Base-by-base conservation (phyloP, 2,797 vertebrate genomes). In the Hafferia zeledoni region DNA sequence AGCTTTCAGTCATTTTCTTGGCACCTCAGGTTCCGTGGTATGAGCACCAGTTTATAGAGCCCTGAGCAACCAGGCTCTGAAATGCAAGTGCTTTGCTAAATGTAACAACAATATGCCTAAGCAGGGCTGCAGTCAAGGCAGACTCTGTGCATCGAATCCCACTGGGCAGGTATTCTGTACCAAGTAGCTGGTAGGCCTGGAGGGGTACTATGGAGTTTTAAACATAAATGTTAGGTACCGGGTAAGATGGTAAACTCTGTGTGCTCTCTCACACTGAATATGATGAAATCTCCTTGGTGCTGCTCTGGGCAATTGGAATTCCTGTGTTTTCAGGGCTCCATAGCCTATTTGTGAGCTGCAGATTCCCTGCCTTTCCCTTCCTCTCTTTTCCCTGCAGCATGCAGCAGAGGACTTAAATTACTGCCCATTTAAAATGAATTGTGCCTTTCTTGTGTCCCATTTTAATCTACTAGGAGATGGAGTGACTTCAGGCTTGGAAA, bases 401-500 rank as follows among this genome's bases (percentile, higher is more conserved):
- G 43, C 46, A 81, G 52, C 74, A 90, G 67, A 90, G 65, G 68
- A 95, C 89, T 94, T 89, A 78, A 55, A 88, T 91, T 90, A 76
- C 70, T 96, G 68, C 85, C 93, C 44, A 14, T 88, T 91, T 88
- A 90, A 35, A 95, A 93, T 39, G 37, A 88, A 43, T 69, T 37
- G 52, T 74, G 27, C 46, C 64, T 94, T 96, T 92, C 85, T 49
- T 31, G 57, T 87, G 70, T 93, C 53, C 78, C 59, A 31, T 88
- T 90, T 95, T 95, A 93, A 76, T 94, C 67, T 94, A 22, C 44
- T 39, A 59, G 55, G 86, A 93, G 60, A 67, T 56, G 67, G 44
- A 94, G 64, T 81, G 94, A 78, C 87, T 95, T 92, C 70, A 82
- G 87, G 16, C 83, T 87, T 77, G 81, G 49, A 93, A 97, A 96